Conservation (phyloP, 2,888 invertebrate genomes). For the Andricus curvator region DNA sequence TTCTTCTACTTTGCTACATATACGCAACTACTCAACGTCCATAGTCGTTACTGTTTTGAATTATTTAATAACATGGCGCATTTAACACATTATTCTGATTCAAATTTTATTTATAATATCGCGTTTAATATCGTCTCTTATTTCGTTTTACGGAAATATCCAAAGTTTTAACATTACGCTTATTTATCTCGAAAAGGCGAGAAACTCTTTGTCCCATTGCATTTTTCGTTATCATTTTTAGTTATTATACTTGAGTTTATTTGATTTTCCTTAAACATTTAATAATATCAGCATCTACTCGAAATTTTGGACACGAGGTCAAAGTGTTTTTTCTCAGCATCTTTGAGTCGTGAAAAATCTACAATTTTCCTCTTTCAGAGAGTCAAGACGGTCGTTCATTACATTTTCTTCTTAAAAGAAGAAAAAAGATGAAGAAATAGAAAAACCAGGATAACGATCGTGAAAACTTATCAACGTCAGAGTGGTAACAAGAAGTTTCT, state of each 20-base stretch:
- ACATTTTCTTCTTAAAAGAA: neutral
- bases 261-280: constrained; percentile 47
- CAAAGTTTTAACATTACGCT: constrained; percentile 43
- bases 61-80: constrained; percentile 35
- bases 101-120: constrained; percentile 30
- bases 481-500: constrained; percentile 42
- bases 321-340: constrained; percentile 12
- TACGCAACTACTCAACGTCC: constrained; percentile 69
- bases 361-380: neutral
- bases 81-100: constrained; percentile 45
- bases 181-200: constrained; percentile 50
- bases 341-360: neutral
- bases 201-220: constrained; percentile 50
- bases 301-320: constrained; percentile 39
- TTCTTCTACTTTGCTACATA: constrained; percentile 55
- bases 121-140: constrained; percentile 44
- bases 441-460: neutral
- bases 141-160: constrained; percentile 26
- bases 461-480: neutral
- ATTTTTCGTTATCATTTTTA: constrained; percentile 33
- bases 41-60: constrained; percentile 53
- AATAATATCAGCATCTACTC: constrained; percentile 54
- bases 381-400: neutral
- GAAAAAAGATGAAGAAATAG: neutral
- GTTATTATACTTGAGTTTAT: constrained; percentile 35